Evolutionary conservation across 2,797 vertebrate species (phyloP).

Genomic region (Acanthis flammea): DNA sequence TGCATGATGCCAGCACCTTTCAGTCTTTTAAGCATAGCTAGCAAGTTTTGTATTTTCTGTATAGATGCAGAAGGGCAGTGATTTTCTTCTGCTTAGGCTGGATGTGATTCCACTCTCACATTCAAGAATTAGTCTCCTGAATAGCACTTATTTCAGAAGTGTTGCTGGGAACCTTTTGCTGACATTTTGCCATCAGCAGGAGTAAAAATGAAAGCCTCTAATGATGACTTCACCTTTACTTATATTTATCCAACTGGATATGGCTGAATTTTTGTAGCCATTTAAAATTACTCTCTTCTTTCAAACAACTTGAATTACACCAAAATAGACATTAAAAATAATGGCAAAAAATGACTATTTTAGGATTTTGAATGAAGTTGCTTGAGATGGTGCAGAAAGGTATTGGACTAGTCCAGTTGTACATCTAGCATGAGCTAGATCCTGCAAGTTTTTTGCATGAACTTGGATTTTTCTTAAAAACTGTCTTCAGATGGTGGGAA

Average conservation of each 20-base stretch:
- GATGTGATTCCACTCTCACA: background rate
- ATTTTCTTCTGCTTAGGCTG: conserved; percentile 3
- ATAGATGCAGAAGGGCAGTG: background rate
- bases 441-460: background rate
- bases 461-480: background rate
- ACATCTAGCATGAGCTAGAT: background rate
- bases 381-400: background rate
- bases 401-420: background rate
- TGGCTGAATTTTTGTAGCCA: background rate
- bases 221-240: background rate
- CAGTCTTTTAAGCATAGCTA: background rate
- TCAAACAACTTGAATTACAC: background rate
- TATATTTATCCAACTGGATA: background rate
- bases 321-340: background rate
- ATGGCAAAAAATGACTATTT: background rate
- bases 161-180: background rate
- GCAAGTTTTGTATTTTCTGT: background rate
- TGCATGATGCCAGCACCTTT: conserved; percentile 31
- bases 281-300: background rate
- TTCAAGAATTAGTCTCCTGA: background rate
- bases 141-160: background rate
- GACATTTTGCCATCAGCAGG: conserved; percentile 19
- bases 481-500: background rate
- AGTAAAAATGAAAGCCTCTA: background rate
- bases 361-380: background rate